Percentiles rank a stretch among this genome's conserved stretches.
phyloP scores from a whole-genome alignment of 2,113 vertebrate species.

The Psophia crepitans region DNA sequence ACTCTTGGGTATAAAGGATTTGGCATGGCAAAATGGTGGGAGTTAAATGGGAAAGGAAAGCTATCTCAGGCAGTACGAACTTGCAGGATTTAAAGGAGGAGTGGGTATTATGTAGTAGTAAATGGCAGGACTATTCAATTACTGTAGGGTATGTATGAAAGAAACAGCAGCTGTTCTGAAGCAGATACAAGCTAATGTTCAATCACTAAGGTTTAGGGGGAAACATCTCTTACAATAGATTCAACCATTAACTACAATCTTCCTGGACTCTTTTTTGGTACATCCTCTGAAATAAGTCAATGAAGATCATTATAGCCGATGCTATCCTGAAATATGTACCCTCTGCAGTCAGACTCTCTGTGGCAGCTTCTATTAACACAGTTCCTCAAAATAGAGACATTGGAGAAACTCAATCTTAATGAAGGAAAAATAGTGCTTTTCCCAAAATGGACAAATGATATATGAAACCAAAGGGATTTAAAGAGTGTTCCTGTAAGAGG shows the following conservation, averaged over 20 bases:
- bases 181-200: background rate
- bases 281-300: background rate
- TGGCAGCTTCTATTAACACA: background rate
- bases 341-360: background rate
- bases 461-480: background rate
- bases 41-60: background rate
- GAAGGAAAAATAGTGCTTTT: background rate
- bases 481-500: background rate
- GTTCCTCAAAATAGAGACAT: background rate
- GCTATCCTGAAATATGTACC: background rate
- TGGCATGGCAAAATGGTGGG: background rate
- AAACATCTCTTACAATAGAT: background rate
- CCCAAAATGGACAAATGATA: background rate
- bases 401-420: background rate
- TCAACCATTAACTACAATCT: background rate
- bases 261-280: background rate
- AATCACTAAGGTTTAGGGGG: background rate
- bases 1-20: background rate
- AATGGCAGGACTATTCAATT: background rate
- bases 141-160: background rate
- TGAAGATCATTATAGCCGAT: background rate
- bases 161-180: background rate
- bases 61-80: background rate
- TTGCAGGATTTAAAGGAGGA: background rate
- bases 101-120: background rate